Evolutionary conservation across 53 echinoderm and acorn worm genomes (phyloP).

Genomic region (Henricia sp.): DNA sequence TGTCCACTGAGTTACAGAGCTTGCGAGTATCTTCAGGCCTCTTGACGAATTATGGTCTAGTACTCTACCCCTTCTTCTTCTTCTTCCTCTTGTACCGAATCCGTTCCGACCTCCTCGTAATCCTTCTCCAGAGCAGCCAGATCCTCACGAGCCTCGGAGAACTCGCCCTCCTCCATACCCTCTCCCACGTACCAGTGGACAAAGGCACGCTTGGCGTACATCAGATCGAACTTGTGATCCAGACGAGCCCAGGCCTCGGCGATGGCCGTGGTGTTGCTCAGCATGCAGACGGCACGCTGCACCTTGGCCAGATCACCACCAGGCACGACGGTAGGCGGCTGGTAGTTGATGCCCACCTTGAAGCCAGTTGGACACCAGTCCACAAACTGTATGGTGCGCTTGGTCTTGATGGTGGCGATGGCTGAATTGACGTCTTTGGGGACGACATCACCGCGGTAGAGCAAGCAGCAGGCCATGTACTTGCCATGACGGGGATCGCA

Average conservation of each 20-base stretch:
- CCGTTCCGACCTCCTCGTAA: conserved; percentile 92
- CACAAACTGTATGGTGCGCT: conserved; percentile 94
- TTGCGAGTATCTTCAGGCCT: too few relatives aligned
- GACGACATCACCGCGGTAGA: conserved; percentile 93
- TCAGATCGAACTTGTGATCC: conserved; percentile 97
- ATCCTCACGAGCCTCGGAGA: conserved; percentile 95
- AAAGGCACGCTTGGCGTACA: conserved; percentile 98
- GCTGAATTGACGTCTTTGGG: conserved; percentile 95
- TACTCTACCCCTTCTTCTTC: conserved; percentile 76
- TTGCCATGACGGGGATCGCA: conserved; percentile 96
- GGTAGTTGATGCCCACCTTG: conserved; percentile 95
- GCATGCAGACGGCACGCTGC: conserved; percentile 95
- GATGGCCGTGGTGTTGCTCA: conserved; percentile 98
- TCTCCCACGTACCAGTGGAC: conserved; percentile 98
- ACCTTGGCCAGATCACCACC: conserved; percentile 92
- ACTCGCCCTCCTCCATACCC: conserved; percentile 96
- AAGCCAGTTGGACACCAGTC: conserved; percentile 99
- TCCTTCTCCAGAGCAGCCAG: conserved; percentile 95
- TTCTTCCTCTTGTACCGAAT: conserved; percentile 71
- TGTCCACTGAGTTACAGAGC: too few relatives aligned
- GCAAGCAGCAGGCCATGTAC: conserved; percentile 96
- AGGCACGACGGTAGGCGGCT: conserved; percentile 87
- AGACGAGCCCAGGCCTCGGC: conserved; percentile 95
- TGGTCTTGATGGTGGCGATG: conserved; percentile 94
- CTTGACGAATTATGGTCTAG: too few relatives aligned